Conservation (phyloP, 2,888 invertebrate species). For the Melanargia galathea region DNA sequence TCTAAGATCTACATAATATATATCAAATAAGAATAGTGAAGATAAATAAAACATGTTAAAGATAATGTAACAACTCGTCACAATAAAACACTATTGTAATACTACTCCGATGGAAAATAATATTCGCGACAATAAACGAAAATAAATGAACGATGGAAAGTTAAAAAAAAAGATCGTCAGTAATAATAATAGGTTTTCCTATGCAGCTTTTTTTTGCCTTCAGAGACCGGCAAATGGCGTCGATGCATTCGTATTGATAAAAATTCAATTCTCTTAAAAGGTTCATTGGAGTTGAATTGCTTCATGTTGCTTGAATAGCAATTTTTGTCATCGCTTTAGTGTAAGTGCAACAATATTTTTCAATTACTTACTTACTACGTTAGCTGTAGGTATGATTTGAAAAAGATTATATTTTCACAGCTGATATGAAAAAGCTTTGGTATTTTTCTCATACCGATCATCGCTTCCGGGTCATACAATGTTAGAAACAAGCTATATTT, state of each 20-base stretch:
- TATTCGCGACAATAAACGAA: slow-evolving; percentile 24
- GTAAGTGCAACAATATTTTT: background rate
- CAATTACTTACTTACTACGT: background rate
- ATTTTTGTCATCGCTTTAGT: slow-evolving; percentile 13
- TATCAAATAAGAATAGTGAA: too few relatives aligned
- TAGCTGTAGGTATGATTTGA: background rate
- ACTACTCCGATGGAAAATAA: slow-evolving; percentile 12
- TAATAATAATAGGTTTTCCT: slow-evolving; percentile 23
- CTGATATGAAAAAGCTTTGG: too few relatives aligned
- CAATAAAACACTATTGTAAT: slow-evolving; percentile 1
- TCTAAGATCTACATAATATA: too few relatives aligned
- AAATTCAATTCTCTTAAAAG: slow-evolving; percentile 32
- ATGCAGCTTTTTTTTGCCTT: slow-evolving; percentile 24
- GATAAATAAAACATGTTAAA: background rate
- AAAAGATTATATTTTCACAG: background rate
- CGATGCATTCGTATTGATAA: slow-evolving; percentile 30
- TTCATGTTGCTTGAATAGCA: slow-evolving; percentile 14
- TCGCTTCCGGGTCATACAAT: too few relatives aligned
- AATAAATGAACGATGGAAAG: too few relatives aligned
- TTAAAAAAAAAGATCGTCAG: slow-evolving; percentile 20
- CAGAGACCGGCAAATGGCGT: slow-evolving; percentile 25
- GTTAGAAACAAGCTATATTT: too few relatives aligned
- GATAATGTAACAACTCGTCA: background rate
- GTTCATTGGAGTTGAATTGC: slow-evolving; percentile 22
- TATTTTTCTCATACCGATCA: too few relatives aligned